Evolutionary conservation across 1,140 invertebrate species (phyloP), one percentile per base, ranked within the genome.

Genomic region (Delia radicum): DNA sequence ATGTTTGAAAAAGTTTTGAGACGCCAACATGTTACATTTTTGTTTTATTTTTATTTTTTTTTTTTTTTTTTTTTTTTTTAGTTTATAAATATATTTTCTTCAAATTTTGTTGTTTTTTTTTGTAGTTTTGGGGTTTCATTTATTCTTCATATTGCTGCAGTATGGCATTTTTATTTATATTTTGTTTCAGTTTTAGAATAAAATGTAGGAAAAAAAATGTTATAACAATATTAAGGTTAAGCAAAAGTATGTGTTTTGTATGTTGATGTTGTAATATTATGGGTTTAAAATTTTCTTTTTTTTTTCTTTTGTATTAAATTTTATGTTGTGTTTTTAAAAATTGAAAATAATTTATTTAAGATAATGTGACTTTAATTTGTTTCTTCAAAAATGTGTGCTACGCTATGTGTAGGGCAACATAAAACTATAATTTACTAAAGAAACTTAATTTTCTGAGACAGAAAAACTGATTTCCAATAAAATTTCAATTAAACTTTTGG

Each of bases 1-100:
- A 63, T 76, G 71, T 76, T 65, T 31, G 33, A 69, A 69, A 61
- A 76, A 76, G 69, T 76, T 73, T 76, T 71, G 48, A 76, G 75
- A 76, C 75, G 75, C 75, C 71, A 73, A 76, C 69, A 76, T 76
- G 75, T 76, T 73, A 73, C 65, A 69, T 24, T 33, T 69, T 21
- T 37, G 8, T 10, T 24, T 18, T 21, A 33, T 69, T n/a, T 28
- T 18, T n/a, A 6, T 15, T 15, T 12, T 8, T n/a, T 67, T 29
- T 28, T n/a, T 8, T 67, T 12, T 31, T 8, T 18, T 13, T 12
- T 18, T 67, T n/a, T 67, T 55, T 21, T 55, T 21, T 55, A 4
- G 48, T 55, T 55, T 15, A 42, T 42, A 42, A 3, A 42, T 42
- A 10, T 42, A 42, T 55, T 55, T 55, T 55, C 21, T 55, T 55